Base-by-base conservation (phyloP, 1,140 invertebrate species). In the Lordiphosa mommai region DNA sequence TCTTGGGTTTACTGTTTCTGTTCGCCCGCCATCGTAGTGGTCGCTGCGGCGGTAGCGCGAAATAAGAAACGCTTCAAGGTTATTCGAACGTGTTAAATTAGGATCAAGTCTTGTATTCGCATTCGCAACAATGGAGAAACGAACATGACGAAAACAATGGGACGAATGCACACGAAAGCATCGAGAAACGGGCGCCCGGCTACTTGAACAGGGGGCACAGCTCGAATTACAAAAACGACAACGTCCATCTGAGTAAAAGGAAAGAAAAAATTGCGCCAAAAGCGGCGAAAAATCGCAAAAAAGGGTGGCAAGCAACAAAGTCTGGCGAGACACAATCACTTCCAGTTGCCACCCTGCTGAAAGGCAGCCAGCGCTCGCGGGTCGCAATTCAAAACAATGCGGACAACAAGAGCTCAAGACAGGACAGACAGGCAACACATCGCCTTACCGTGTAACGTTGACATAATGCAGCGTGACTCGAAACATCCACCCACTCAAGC, bases 71-170 rank as follows among this genome's bases (percentile, higher is more conserved):
- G 77, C 72, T 84, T 77, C 72, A 82, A 85, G 72, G 77, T 82
- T 82, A 84, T 84, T 84, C 76, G 76, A 82, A 82, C 77, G 77
- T 82, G 77, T 82, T 82, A 85, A 82, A 77, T 82, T 77, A 72
- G 76, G 79, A 82, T 84, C 79, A 74, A 57, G 68, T 48, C 68
- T 68, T 52, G 67, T 50, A 56, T 49, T 58, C 53, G 60, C 53
- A 76, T 52, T 74, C 44, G 66, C 59, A 74, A 84, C 77, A 84
- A 85, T 64, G 67, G 67, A 59, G 67, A 55, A 82, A 66, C 64
- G 60, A 77, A 77, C 77, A 82, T 82, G 77, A 69, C 77, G 67
- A 77, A 68, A 82, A 82, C 77, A 82, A 82, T 71, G 59, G 63
- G 67, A 61, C 72, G 49, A 84, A 76, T 61, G 66, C 76, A 82